Evolutionary conservation across 2,113 vertebrate genomes (phyloP).

Genomic region (Oenanthe oenanthe): DNA sequence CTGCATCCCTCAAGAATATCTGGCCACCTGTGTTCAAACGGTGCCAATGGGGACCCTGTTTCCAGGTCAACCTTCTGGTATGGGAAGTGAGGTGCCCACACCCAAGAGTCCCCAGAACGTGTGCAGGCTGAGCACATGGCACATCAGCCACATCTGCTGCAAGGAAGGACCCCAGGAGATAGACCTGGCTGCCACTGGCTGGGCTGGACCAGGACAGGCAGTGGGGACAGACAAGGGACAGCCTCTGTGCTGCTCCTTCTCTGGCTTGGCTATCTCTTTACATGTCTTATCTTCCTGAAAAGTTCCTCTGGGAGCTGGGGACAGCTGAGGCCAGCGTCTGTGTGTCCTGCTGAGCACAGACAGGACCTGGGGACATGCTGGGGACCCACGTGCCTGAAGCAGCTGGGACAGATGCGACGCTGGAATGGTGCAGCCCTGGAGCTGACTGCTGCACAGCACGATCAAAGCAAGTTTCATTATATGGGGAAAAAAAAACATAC

Average conservation of each 20-base stretch:
- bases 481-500: neutral
- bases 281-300: neutral
- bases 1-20: neutral
- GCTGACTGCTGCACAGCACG: neutral
- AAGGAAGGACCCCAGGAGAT: neutral
- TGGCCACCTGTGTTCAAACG: accelerated
- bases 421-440: neutral
- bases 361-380: neutral
- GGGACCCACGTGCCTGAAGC: neutral
- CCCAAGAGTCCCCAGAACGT: neutral
- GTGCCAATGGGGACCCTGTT: accelerated
- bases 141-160: accelerated
- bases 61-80: accelerated
- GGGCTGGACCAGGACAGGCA: neutral
- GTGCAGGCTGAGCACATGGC: neutral
- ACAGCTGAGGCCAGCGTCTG: neutral
- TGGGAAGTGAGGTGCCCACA: accelerated
- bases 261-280: neutral
- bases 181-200: neutral
- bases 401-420: accelerated
- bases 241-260: neutral
- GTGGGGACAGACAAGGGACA: neutral
- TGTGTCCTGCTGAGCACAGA: neutral
- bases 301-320: neutral
- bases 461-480: neutral